Evolutionary conservation across 2,888 invertebrate genomes (phyloP).

Genomic region (Leptinotarsa peninsularis): DNA sequence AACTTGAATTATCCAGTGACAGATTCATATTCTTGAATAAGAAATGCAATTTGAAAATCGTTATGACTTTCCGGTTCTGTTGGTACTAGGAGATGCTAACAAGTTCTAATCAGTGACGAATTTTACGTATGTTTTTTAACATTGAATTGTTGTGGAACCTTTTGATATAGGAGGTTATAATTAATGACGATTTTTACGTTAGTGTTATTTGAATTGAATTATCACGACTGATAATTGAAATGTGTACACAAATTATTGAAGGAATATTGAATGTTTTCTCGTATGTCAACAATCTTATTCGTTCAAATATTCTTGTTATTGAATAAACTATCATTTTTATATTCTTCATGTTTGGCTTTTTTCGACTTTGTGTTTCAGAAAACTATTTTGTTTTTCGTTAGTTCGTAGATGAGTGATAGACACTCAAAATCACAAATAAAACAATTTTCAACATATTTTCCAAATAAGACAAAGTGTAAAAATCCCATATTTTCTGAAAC

Average conservation of each 20-base stretch:
- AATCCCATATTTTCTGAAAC: too few species aligned
- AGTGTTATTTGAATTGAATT: not conserved
- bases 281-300: not conserved
- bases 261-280: not conserved
- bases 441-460: too few species aligned
- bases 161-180: not conserved
- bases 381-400: too few species aligned
- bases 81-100: not conserved
- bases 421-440: too few species aligned
- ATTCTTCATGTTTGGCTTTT: not conserved
- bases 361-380: too few species aligned
- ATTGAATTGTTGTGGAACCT: not conserved
- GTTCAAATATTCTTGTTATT: not conserved
- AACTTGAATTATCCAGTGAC: too few species aligned
- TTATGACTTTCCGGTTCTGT: not conserved
- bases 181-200: slow-evolving; percentile 14
- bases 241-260: slow-evolving; percentile 2
- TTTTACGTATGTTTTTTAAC: slow-evolving; percentile 21
- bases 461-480: too few species aligned
- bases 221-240: slow-evolving; percentile 5
- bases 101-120: slow-evolving; percentile 25
- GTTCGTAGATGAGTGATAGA: too few species aligned
- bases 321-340: slow-evolving; percentile 1
- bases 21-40: too few species aligned
- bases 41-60: too few species aligned